Evolutionary conservation across 2,888 invertebrate species (phyloP), one percentile per base, ranked within the genome.

Genomic region (Drosophila suboccidentalis): DNA sequence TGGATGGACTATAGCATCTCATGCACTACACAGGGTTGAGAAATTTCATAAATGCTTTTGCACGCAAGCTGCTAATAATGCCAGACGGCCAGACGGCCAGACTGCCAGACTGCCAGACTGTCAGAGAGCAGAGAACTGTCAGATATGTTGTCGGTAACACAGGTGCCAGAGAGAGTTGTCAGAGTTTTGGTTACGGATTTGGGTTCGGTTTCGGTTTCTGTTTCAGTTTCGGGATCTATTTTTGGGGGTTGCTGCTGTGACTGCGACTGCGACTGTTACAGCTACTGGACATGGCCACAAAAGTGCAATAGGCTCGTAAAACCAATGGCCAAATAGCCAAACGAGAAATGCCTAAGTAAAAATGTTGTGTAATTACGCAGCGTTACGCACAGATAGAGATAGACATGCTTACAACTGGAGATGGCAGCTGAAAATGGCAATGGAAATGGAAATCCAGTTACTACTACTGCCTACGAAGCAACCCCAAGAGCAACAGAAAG

Each of bases 301-400:
- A 86, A 88, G 87, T 86, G 86, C 89, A 88, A 81, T 89, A 87
- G 74, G 87, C 89, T 86, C 89, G 82, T 87, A 88, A 87, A 88
- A 84, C 87, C 85, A 87, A 87, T 82, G 80, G 74, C 71, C 80
- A 87, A 88, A 87, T 84, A 85, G 84, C 78, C 87, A 72, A 71
- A 66, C 70, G 75, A 85, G 65, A 83, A 82, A 87, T 84, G 75
- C 67, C 78, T 87, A 78, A 72, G 80, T 80, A 85, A 84, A 87
- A 87, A 84, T 82, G 84, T 84, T 84, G 82, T 87, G 84, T 84
- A 84, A 84, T 84, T 84, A 84, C 84, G 78, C 78, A 71, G 73
- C 82, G 87, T 87, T 87, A 82, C 87, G 87, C 85, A 85, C 84
- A 84, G 84, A 84, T 84, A 84, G 84, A 75, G 76, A 74, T 77